A percentile compares a stretch with the other conserved stretches of the same genome.
Evolutionary conservation across 30 jellyfish, hydroid and myxozoan genomes (phyloP).

Genomic region (Aurelia sp.): DNA sequence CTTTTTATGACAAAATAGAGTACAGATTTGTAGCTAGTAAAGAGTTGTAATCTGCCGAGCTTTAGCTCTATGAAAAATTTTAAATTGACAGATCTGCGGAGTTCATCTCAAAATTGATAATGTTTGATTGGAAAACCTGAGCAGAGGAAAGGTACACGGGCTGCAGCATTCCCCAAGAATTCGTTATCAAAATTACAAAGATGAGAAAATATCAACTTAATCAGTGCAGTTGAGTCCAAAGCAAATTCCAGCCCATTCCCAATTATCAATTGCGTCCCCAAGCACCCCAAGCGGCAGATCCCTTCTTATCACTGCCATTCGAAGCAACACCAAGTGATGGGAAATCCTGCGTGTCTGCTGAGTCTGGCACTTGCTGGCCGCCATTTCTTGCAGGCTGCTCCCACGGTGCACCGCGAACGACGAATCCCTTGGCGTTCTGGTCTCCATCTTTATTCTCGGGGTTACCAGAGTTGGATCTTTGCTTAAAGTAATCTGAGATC

Average conservation of each 20-base stretch:
- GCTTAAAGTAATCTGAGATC: constrained; percentile 72
- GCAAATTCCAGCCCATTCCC: constrained; percentile 1
- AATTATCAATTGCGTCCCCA: constrained; percentile 72
- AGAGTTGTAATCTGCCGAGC: no score
- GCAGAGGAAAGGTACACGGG: neutral
- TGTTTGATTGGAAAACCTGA: neutral
- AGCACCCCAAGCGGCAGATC: constrained; percentile 90
- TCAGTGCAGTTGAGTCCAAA: constrained; percentile 1
- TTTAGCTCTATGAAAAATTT: no score
- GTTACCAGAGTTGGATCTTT: constrained; percentile 41
- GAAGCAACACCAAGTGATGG: constrained; percentile 82
- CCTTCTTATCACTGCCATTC: constrained; percentile 50
- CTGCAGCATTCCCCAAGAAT: constrained; percentile 42
- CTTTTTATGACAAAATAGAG: no score
- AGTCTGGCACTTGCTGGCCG: constrained; percentile 79
- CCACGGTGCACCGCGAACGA: constrained; percentile 98
- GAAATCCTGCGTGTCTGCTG: constrained; percentile 75
- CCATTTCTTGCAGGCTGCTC: constrained; percentile 31
- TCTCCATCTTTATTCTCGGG: constrained; percentile 28
- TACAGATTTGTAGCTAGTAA: no score
- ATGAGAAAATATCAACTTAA: constrained; percentile 4
- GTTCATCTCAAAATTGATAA: no score
- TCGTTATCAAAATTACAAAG: constrained; percentile 39
- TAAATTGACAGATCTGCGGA: no score
- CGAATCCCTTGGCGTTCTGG: constrained; percentile 72